phyloP scores from a whole-genome alignment of 2,113 vertebrate genomes.

The Gobius niger region DNA sequence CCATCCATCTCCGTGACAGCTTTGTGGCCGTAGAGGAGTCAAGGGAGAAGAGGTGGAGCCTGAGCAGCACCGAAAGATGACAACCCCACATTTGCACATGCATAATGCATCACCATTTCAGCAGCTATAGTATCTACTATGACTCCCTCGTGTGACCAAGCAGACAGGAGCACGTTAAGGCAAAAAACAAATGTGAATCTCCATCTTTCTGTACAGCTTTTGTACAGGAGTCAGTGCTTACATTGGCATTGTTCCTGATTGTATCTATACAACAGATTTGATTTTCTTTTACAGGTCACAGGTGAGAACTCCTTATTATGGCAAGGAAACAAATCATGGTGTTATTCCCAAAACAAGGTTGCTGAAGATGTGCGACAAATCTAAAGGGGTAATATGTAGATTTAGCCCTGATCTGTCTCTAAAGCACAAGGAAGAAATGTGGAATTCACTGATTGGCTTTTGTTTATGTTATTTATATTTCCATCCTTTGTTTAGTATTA shows the following conservation, averaged over 20 bases:
- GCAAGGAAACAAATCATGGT: no score
- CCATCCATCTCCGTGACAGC: constrained; percentile 46
- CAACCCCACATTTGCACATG: constrained; percentile 7
- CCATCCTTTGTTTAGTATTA: no score
- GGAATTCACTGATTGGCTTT: no score
- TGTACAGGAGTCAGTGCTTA: constrained; percentile 1
- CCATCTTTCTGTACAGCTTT: neutral
- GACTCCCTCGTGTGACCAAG: constrained; percentile 18
- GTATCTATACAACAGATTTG: no score
- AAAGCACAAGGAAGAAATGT: no score
- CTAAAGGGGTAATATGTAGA: no score
- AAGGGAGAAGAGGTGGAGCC: neutral
- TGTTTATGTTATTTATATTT: no score
- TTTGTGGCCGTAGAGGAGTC: constrained; percentile 22
- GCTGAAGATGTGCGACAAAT: no score
- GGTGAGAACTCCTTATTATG: no score
- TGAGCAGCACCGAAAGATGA: constrained; percentile 9
- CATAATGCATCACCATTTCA: constrained; percentile 18
- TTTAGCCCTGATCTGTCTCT: no score
- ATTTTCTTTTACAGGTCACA: no score
- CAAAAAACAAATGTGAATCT: neutral
- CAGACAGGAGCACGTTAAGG: constrained; percentile 15
- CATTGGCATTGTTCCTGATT: constrained; percentile 2
- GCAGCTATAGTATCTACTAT: neutral
- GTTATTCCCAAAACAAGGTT: no score